Percentiles rank a stretch among this genome's conserved stretches.
These are phyloP conservation scores for Phoxinus phoxinus DNA, from an alignment of 2,113 vertebrate species.

Conservation along the genomic window DNA sequence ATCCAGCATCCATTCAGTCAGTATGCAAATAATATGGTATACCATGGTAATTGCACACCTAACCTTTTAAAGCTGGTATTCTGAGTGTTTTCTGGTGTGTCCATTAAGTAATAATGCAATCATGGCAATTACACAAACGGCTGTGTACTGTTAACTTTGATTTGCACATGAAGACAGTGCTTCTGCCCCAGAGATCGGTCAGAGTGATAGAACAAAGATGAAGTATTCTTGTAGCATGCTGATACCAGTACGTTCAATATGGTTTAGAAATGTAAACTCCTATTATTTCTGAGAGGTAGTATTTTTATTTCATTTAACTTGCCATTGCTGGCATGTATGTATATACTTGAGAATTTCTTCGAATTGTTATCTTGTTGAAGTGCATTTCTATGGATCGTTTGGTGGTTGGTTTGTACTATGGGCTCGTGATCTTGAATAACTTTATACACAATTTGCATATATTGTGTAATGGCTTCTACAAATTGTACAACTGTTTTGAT, in stretches of 20 bases:
- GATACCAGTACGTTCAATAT: constrained; percentile 36
- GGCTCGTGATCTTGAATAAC: constrained; percentile 80
- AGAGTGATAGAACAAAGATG: constrained; percentile 53
- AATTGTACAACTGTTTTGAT: constrained; percentile 71
- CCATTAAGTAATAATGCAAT: constrained; percentile 69
- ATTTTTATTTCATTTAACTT: constrained; percentile 63
- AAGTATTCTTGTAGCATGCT: constrained; percentile 74
- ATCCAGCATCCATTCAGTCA: constrained; percentile 3
- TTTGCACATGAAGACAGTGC: constrained; percentile 73
- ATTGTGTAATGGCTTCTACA: constrained; percentile 81
- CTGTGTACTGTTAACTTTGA: constrained; percentile 78
- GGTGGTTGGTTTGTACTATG: constrained; percentile 76
- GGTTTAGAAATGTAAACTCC: constrained; percentile 32
- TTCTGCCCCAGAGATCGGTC: constrained; percentile 53
- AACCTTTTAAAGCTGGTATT: constrained; percentile 14
- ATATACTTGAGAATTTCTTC: constrained; percentile 61
- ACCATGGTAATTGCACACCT: constrained; percentile 19
- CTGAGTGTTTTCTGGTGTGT: background rate
- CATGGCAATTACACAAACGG: constrained; percentile 75
- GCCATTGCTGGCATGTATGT: constrained; percentile 62
- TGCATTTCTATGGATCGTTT: constrained; percentile 83
- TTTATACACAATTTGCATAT: constrained; percentile 83
- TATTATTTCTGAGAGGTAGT: constrained; percentile 55
- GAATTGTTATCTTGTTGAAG: constrained; percentile 68
- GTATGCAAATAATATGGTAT: constrained; percentile 31